Evolutionary conservation across 2,113 vertebrate genomes (phyloP).

Genomic region (Chinchilla lanigera): DNA sequence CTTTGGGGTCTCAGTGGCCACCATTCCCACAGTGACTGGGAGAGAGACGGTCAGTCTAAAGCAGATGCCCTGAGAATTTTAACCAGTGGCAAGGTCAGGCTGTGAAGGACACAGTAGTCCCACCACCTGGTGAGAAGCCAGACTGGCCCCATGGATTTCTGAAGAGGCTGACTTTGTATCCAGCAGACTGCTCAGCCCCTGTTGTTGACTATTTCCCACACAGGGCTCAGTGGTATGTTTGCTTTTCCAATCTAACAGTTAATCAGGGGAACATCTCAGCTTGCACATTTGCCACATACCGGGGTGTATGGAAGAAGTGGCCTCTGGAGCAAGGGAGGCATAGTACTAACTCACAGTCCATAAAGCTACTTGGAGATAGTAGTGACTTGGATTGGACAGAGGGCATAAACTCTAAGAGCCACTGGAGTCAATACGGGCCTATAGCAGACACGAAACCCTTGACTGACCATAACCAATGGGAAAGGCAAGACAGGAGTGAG

Average conservation of each 20-base stretch:
- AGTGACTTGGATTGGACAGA: not conserved
- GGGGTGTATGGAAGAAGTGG: not conserved
- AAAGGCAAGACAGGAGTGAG: no score
- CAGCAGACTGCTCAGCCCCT: not conserved
- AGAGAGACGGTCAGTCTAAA: not conserved
- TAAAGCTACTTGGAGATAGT: not conserved
- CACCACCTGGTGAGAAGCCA: no score
- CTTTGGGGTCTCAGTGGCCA: not conserved
- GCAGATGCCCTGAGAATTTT: not conserved
- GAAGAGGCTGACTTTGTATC: not conserved
- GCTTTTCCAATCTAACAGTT: not conserved
- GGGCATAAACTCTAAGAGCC: not conserved
- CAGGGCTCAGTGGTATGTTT: not conserved
- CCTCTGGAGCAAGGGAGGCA: not conserved
- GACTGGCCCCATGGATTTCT: not conserved
- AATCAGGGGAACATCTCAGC: not conserved
- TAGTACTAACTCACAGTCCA: not conserved
- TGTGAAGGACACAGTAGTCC: not conserved
- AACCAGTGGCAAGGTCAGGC: not conserved
- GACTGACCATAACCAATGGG: not conserved
- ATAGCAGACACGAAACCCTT: not conserved
- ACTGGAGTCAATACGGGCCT: not conserved
- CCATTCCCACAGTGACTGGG: not conserved
- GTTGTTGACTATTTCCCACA: not conserved
- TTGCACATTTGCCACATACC: not conserved